Percentiles rank a stretch among this genome's conserved stretches.
Conservation (phyloP, 2,888 invertebrate species). For the Meiosimyza decipiens region DNA sequence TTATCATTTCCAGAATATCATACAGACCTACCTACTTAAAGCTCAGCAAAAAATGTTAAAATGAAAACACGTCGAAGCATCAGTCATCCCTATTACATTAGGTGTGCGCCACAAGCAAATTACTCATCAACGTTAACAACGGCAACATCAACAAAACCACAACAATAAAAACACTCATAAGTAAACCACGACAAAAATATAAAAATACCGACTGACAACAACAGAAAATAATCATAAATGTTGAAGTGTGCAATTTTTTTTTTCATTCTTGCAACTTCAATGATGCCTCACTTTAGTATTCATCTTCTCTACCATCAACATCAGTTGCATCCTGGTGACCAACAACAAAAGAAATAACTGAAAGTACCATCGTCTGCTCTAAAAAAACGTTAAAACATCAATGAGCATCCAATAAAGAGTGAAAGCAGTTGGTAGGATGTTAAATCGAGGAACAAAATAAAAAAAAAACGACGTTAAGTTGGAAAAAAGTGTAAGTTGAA, state of each 20-base stretch:
- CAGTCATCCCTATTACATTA: neutral
- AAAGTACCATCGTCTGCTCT: neutral
- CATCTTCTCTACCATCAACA: neutral
- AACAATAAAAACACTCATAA: slow-evolving; percentile 3
- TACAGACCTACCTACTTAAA: too few relatives aligned
- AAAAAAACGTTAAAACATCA: slow-evolving; percentile 10
- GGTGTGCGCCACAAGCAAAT: slow-evolving; percentile 8
- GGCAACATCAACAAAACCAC: neutral
- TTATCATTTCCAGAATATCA: too few relatives aligned
- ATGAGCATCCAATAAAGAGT: slow-evolving; percentile 38
- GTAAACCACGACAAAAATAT: too few relatives aligned
- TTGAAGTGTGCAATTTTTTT: too few relatives aligned
- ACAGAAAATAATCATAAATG: too few relatives aligned
- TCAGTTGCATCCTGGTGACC: slow-evolving; percentile 4
- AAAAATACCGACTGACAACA: too few relatives aligned
- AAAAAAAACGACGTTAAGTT: neutral
- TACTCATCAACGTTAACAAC: slow-evolving; percentile 7
- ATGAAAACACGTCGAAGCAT: neutral
- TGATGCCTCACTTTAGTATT: neutral
- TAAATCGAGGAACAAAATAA: neutral
- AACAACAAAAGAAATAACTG: neutral
- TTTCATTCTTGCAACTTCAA: neutral
- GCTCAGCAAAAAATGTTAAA: neutral
- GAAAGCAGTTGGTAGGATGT: slow-evolving; percentile 31
- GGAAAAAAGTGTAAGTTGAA: slow-evolving; percentile 28